These are phyloP conservation scores for Bovichtus diacanthus DNA, from an alignment of 2,797 vertebrate species.

Conservation along the genomic window DNA sequence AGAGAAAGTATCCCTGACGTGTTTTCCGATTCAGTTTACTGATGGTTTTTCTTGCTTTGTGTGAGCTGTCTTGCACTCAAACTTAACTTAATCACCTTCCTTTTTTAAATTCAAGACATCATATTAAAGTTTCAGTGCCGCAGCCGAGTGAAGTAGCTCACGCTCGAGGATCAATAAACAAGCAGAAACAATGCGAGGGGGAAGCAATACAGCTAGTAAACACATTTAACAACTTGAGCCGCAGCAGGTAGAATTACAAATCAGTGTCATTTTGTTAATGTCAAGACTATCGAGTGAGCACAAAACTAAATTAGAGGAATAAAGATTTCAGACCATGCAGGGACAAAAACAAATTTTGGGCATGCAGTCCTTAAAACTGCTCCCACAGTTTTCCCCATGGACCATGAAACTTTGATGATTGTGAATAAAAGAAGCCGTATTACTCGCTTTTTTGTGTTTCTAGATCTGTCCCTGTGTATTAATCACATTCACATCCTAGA, in stretches of 20 bases:
- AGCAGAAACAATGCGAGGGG: conserved; percentile 31
- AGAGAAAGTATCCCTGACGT: neutral
- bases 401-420: neutral
- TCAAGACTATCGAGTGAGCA: neutral
- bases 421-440: neutral
- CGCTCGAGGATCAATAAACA: conserved; percentile 55
- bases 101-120: conserved; percentile 46
- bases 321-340: conserved; percentile 12
- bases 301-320: conserved; percentile 2
- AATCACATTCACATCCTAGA: neutral
- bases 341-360: neutral
- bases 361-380: neutral
- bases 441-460: neutral
- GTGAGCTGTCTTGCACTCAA: conserved; percentile 6
- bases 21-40: conserved; percentile 3
- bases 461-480: neutral
- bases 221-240: conserved; percentile 20
- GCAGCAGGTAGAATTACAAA: conserved; percentile 4
- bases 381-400: neutral
- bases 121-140: conserved; percentile 46
- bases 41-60: conserved; percentile 2
- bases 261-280: conserved; percentile 14
- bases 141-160: conserved; percentile 34
- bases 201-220: conserved; percentile 33
- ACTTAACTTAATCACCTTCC: neutral